phyloP scores from a whole-genome alignment of 1,140 invertebrate genomes.

The Zaprionus vittiger region DNA sequence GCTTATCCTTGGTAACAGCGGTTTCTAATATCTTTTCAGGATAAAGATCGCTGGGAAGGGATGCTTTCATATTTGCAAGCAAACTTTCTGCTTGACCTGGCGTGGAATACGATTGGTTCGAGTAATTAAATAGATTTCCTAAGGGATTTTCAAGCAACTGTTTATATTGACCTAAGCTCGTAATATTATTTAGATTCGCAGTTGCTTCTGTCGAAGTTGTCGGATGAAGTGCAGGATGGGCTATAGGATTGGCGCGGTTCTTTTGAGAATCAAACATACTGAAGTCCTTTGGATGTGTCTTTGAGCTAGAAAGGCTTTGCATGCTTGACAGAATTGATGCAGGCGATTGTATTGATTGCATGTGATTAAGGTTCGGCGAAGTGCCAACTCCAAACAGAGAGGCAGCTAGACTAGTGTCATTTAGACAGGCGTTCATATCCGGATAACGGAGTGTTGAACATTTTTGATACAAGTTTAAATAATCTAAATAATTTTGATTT shows the following conservation, averaged over 20 bases:
- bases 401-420: slow-evolving; percentile 23
- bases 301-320: slow-evolving; percentile 20
- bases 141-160: slow-evolving; percentile 43
- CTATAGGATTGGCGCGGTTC: background rate
- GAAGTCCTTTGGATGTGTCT: slow-evolving; percentile 29
- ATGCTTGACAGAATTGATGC: slow-evolving; percentile 40
- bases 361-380: slow-evolving; percentile 26
- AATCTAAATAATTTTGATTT: slow-evolving; percentile 58
- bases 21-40: slow-evolving; percentile 11
- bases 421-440: slow-evolving; percentile 43
- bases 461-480: slow-evolving; percentile 53
- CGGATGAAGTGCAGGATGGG: slow-evolving; percentile 25
- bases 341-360: slow-evolving; percentile 22
- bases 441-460: slow-evolving; percentile 42
- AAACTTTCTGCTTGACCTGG: slow-evolving; percentile 5
- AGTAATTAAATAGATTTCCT: slow-evolving; percentile 40
- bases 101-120: slow-evolving; percentile 22
- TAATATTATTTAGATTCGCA: slow-evolving; percentile 23
- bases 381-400: slow-evolving; percentile 19
- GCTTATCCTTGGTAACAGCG: slow-evolving; percentile 23
- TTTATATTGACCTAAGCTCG: slow-evolving; percentile 40
- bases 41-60: slow-evolving; percentile 11
- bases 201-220: slow-evolving; percentile 19
- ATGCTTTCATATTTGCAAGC: slow-evolving; percentile 17
- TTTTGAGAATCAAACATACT: slow-evolving; percentile 38